A percentile compares a stretch with the other conserved stretches of the same genome.
phyloP scores from a whole-genome alignment of 1,140 invertebrate genomes.

The Nasonia giraulti region DNA sequence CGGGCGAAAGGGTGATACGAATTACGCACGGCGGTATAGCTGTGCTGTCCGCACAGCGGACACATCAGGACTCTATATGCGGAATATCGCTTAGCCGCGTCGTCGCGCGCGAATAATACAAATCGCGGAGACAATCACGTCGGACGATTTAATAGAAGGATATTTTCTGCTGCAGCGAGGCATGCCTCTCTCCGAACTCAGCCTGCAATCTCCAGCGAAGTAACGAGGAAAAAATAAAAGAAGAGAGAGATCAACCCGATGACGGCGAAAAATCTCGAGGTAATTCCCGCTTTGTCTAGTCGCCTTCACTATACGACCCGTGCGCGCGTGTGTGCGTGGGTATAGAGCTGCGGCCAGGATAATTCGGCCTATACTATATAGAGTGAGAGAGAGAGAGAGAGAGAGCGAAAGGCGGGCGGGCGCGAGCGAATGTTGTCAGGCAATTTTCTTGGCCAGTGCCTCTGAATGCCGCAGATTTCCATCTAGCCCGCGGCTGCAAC shows the following conservation, averaged over 20 bases:
- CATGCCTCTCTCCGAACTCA: background rate
- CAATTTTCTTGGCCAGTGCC: slow-evolving; percentile 76
- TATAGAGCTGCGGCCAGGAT: slow-evolving; percentile 3
- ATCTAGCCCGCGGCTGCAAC: slow-evolving; percentile 66
- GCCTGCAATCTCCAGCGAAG: background rate
- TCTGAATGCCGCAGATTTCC: slow-evolving; percentile 74
- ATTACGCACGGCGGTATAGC: no score
- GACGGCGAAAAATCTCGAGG: background rate
- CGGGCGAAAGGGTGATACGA: slow-evolving; percentile 13
- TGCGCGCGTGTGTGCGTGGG: background rate
- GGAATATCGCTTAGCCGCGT: slow-evolving; percentile 18
- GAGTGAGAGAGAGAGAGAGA: no score
- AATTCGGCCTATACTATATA: slow-evolving; percentile 17
- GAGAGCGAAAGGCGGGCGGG: background rate
- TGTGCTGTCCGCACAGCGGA: no score
- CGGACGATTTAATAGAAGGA: slow-evolving; percentile 32
- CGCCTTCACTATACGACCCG: background rate
- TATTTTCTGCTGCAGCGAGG: slow-evolving; percentile 32
- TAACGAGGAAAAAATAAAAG: background rate
- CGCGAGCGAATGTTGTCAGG: slow-evolving; percentile 72
- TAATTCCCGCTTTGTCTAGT: slow-evolving; percentile 37
- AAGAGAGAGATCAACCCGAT: background rate
- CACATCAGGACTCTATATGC: background rate
- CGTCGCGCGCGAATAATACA: slow-evolving; percentile 31
- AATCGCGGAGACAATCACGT: background rate